phyloP scores from a whole-genome alignment of 2,888 invertebrate species.

The Amaurobius ferox region DNA sequence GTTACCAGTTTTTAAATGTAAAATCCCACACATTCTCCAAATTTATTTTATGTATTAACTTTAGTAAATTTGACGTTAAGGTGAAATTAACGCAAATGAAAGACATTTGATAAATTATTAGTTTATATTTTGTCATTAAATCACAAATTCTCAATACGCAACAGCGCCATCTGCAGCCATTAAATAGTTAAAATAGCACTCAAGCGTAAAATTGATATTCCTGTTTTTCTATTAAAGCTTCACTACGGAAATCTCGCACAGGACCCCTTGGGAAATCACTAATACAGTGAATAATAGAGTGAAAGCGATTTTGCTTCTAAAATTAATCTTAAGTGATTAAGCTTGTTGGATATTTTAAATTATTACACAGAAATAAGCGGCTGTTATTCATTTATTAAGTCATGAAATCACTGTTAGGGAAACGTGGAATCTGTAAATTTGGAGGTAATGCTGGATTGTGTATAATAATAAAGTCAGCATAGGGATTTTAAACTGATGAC shows the following conservation, averaged over 20 bases:
- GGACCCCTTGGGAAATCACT: slow-evolving; percentile 36
- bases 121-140: too few relatives aligned
- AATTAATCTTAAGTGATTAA: slow-evolving; percentile 12
- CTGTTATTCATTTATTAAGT: neutral
- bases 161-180: too few relatives aligned
- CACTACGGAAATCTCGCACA: neutral
- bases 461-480: too few relatives aligned
- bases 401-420: neutral
- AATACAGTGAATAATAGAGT: slow-evolving; percentile 15
- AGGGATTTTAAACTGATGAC: too few relatives aligned
- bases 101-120: too few relatives aligned
- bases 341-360: neutral
- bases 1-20: too few relatives aligned
- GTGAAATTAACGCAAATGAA: too few relatives aligned
- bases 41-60: too few relatives aligned
- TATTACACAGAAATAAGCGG: neutral
- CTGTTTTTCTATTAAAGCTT: neutral
- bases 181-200: too few relatives aligned
- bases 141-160: too few relatives aligned
- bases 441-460: neutral
- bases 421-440: neutral
- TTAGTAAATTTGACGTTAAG: too few relatives aligned
- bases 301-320: neutral
- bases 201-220: neutral
- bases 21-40: too few relatives aligned